phyloP scores from a whole-genome alignment of 2,113 vertebrate species.

The Protobothrops flavoviridis region DNA sequence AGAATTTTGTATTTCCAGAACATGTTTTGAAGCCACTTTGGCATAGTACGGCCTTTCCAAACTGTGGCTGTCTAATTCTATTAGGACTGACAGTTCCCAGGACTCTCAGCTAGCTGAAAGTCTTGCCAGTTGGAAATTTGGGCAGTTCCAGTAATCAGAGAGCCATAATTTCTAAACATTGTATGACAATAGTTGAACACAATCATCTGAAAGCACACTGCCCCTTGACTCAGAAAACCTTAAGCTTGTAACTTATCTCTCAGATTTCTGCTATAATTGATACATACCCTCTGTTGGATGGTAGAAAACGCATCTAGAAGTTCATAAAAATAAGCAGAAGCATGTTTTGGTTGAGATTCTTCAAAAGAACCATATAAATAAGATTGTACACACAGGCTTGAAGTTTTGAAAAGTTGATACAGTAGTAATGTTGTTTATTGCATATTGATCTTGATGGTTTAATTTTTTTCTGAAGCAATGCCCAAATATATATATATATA shows the following conservation, averaged over 20 bases:
- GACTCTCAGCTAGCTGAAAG: background rate
- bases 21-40: background rate
- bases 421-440: background rate
- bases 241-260: slow-evolving; percentile 1
- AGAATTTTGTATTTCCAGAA: background rate
- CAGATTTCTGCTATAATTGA: background rate
- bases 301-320: background rate
- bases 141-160: background rate
- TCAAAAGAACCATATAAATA: background rate
- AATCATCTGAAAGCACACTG: background rate
- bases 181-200: background rate
- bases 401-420: fast-evolving
- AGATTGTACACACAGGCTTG: background rate
- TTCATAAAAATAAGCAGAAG: background rate
- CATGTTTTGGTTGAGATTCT: background rate
- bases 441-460: background rate
- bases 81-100: background rate
- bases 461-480: background rate
- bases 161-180: background rate
- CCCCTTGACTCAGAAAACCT: background rate
- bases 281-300: slow-evolving; percentile 22
- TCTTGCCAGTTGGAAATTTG: background rate
- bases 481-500: background rate
- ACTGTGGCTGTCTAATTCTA: background rate
- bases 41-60: background rate